Conservation (phyloP, 1,140 invertebrate genomes). For the Pectinophora gossypiella region DNA sequence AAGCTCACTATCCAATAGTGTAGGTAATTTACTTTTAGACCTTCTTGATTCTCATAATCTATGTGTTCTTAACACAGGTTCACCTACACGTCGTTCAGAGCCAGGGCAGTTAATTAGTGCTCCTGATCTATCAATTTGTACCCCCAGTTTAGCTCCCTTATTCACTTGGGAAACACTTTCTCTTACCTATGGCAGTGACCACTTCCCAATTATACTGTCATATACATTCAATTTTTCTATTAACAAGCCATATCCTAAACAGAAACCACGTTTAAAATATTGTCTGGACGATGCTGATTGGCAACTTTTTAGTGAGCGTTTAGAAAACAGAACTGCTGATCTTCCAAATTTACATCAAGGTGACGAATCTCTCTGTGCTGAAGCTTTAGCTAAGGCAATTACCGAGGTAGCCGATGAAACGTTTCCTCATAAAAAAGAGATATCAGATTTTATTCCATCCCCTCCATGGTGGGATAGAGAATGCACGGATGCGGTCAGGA, state of each 20-base stretch:
- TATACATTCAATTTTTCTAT: too few relatives aligned
- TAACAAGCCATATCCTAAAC: neutral
- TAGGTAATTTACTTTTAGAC: neutral
- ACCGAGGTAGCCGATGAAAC: neutral
- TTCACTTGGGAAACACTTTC: neutral
- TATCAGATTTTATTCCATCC: neutral
- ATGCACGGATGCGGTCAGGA: neutral
- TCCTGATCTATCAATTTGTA: conserved; percentile 4
- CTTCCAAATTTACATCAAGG: neutral
- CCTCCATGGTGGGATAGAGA: conserved; percentile 11
- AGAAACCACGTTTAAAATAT: neutral
- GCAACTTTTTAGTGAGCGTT: neutral
- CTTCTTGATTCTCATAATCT: conserved; percentile 1
- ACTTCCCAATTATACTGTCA: conserved; percentile 6
- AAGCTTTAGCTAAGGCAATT: neutral
- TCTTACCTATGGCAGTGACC: conserved; percentile 6
- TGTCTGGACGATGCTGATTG: neutral
- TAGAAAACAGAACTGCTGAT: neutral
- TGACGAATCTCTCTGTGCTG: neutral
- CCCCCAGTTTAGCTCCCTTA: conserved; percentile 4
- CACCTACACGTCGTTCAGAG: neutral
- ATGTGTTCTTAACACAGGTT: conserved; percentile 6
- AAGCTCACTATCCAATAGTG: neutral
- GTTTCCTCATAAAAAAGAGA: neutral
- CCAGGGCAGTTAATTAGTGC: conserved; percentile 1